Conservation (phyloP, 2,113 vertebrate genomes). For the Brienomyrus longianalis region DNA sequence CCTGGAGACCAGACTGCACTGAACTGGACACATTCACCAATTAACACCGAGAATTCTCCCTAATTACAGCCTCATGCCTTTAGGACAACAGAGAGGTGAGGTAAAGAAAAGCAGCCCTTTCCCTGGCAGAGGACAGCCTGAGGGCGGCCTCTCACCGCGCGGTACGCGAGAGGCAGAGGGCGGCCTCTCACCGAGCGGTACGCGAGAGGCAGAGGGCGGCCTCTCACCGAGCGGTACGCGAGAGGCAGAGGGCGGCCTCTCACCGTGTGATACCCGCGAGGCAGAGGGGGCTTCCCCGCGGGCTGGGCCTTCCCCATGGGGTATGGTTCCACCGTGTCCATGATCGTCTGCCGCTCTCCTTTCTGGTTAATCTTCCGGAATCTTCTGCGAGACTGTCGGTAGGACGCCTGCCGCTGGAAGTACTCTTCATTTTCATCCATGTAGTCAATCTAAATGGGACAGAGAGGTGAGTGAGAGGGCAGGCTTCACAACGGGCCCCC, state of each 20-base stretch:
- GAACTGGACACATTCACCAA: background rate
- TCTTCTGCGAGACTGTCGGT: constrained; percentile 89
- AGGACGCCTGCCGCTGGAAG: constrained; percentile 95
- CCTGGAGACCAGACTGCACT: background rate
- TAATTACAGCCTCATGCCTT: background rate
- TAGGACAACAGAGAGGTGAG: background rate
- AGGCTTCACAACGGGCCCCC: constrained; percentile 37
- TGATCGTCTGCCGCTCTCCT: constrained; percentile 95
- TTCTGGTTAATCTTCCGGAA: constrained; percentile 99
- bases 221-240: constrained; percentile 92
- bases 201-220: constrained; percentile 72
- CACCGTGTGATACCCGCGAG: constrained; percentile 93
- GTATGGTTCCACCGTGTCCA: constrained; percentile 93
- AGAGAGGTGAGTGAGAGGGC: background rate
- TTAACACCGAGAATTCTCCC: background rate
- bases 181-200: constrained; percentile 85
- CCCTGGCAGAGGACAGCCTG: constrained; percentile 61
- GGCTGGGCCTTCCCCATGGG: constrained; percentile 84
- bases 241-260: constrained; percentile 54
- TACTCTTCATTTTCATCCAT: constrained; percentile 99
- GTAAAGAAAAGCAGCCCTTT: constrained; percentile 27
- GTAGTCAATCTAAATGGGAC: constrained; percentile 81
- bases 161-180: constrained; percentile 69
- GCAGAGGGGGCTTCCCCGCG: constrained; percentile 83
- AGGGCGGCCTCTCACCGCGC: constrained; percentile 72